Conservation (phyloP, 1,140 invertebrate species). For the Ostrea denselamellosa region DNA sequence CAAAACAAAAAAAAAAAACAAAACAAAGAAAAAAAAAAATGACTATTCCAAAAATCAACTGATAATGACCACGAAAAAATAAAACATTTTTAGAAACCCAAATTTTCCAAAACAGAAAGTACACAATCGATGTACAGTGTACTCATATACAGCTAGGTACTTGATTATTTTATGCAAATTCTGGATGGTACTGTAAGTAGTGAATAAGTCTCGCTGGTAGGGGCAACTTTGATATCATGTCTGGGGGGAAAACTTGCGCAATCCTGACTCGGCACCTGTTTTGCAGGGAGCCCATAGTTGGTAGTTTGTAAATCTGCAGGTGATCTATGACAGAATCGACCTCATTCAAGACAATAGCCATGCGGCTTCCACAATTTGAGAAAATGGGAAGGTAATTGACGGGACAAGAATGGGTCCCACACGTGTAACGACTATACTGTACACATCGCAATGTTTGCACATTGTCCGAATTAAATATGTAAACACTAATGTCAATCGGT, state of each 20-base stretch:
- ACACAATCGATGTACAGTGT: too few relatives aligned
- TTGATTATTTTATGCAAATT: conserved; percentile 63
- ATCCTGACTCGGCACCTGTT: conserved; percentile 75
- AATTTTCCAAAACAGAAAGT: too few relatives aligned
- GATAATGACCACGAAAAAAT: too few relatives aligned
- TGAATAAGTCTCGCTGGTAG: conserved; percentile 74
- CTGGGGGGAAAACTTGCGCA: conserved; percentile 71
- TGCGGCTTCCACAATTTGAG: conserved; percentile 76
- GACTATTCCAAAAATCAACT: too few relatives aligned
- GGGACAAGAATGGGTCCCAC: conserved; percentile 75
- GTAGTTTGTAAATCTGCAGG: conserved; percentile 77
- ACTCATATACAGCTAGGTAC: background rate
- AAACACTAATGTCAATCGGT: conserved; percentile 74
- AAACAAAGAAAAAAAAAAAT: too few relatives aligned
- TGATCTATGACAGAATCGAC: conserved; percentile 71
- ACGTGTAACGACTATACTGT: conserved; percentile 76
- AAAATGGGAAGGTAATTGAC: conserved; percentile 77
- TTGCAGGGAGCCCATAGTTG: conserved; percentile 72
- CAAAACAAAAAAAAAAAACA: too few relatives aligned
- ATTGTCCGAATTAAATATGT: conserved; percentile 76
- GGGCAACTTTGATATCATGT: conserved; percentile 70
- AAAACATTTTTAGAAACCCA: too few relatives aligned
- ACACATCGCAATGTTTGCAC: conserved; percentile 76
- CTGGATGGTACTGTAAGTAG: conserved; percentile 76
- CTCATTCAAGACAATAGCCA: conserved; percentile 77